These are phyloP conservation scores for Naso thynnoides DNA, from an alignment of 2,797 vertebrate genomes.

Conservation along the genomic window DNA sequence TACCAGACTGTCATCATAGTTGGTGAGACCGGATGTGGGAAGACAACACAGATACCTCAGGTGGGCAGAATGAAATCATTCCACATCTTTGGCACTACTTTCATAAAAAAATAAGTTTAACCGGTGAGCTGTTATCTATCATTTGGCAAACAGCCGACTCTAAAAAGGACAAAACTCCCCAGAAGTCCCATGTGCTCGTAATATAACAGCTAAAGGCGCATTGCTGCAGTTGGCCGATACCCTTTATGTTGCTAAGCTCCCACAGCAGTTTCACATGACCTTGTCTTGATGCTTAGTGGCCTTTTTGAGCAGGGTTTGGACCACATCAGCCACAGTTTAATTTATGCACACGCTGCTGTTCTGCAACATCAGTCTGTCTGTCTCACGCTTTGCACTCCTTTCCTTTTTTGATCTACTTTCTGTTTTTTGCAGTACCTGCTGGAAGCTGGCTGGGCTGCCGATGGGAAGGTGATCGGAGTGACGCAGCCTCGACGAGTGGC, in stretches of 20 bases:
- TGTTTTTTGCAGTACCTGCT: conserved; percentile 89
- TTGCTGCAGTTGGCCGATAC: conserved; percentile 43
- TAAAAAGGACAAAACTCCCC: not conserved
- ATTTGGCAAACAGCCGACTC: not conserved
- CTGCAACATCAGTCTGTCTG: conserved; percentile 30
- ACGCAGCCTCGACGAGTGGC: conserved; percentile 98
- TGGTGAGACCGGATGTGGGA: conserved; percentile 98
- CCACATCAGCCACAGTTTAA: conserved; percentile 54
- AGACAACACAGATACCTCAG: conserved; percentile 97
- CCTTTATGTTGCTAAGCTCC: conserved; percentile 33
- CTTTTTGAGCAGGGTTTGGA: conserved; percentile 38
- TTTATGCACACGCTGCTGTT: conserved; percentile 62
- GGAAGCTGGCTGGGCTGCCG: conserved; percentile 97
- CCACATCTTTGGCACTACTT: not conserved
- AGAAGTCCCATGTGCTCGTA: conserved; percentile 16
- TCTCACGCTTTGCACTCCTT: conserved; percentile 32
- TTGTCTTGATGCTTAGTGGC: conserved; percentile 61
- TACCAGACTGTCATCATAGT: conserved; percentile 97
- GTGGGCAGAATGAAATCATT: conserved; percentile 70
- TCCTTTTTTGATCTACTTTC: conserved; percentile 5
- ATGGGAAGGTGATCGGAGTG: conserved; percentile 95
- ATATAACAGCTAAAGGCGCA: not conserved
- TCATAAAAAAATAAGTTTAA: not conserved
- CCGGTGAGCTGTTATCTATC: not conserved
- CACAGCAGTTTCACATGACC: conserved; percentile 52